These are phyloP conservation scores for Muscina levida DNA, from an alignment of 2,888 invertebrate species.

Conservation along the genomic window DNA sequence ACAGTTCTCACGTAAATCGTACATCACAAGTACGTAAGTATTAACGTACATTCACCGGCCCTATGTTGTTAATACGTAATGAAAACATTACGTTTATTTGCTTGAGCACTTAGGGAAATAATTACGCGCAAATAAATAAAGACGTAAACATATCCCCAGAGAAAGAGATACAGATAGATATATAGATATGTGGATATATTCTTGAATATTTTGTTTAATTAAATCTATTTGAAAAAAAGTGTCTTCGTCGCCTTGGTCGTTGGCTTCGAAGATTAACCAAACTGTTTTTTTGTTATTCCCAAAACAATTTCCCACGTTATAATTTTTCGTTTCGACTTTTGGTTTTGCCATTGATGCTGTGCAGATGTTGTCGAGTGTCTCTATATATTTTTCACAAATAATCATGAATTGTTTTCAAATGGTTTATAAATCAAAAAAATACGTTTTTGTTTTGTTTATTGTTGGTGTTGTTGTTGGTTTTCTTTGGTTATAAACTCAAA, in stretches of 20 bases:
- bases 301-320: slow-evolving; percentile 62
- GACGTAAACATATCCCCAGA: too few species aligned
- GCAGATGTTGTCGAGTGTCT: not conserved
- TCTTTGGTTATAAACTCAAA: slow-evolving; percentile 38
- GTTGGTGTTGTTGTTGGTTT: too few species aligned
- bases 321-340: slow-evolving; percentile 22
- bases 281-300: not conserved
- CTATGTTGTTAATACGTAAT: slow-evolving; percentile 11
- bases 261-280: slow-evolving; percentile 16
- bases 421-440: slow-evolving; percentile 61
- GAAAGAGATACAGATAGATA: not conserved
- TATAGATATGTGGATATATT: not conserved
- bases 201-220: slow-evolving; percentile 27
- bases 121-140: slow-evolving; percentile 53
- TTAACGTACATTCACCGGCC: too few species aligned
- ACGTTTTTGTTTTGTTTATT: not conserved
- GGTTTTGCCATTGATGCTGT: not conserved
- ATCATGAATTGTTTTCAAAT: slow-evolving; percentile 62
- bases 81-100: slow-evolving; percentile 52
- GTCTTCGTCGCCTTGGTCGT: too few species aligned
- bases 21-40: too few species aligned
- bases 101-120: slow-evolving; percentile 50
- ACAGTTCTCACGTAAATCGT: too few species aligned
- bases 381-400: slow-evolving; percentile 51
- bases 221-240: not conserved